phyloP scores from a whole-genome alignment of 2,113 vertebrate species.

The Panurus biarmicus region DNA sequence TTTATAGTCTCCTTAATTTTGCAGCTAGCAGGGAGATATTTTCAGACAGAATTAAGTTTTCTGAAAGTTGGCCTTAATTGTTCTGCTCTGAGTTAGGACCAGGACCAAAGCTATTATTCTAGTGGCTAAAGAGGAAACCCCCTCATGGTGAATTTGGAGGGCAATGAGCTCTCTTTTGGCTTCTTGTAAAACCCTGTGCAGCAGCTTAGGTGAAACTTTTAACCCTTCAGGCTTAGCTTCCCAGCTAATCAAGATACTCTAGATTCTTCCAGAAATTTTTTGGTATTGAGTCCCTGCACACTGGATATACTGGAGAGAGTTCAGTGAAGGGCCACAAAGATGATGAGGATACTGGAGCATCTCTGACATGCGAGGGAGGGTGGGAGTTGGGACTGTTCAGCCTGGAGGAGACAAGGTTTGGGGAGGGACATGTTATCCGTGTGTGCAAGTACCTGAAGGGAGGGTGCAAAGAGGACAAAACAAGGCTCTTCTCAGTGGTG shows the following conservation, averaged over 20 bases:
- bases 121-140: not conserved
- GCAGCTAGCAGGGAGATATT: not conserved
- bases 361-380: not conserved
- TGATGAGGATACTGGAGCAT: not conserved
- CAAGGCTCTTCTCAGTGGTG: not conserved
- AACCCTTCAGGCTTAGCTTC: not conserved
- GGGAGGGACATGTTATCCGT: not conserved
- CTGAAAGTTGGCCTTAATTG: not conserved
- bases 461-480: not conserved
- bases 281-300: not conserved
- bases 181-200: not conserved
- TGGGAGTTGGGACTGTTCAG: not conserved
- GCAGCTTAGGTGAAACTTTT: not conserved
- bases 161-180: not conserved
- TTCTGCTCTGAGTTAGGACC: not conserved
- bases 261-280: not conserved
- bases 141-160: not conserved
- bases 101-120: not conserved
- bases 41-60: not conserved
- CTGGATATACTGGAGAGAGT: not conserved
- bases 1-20: not conserved
- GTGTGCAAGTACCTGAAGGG: not conserved
- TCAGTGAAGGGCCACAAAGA: not conserved
- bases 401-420: not conserved
- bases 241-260: not conserved